These are phyloP conservation scores for Heliconius congener DNA, from an alignment of 1,140 invertebrate genomes.

Conservation along the genomic window DNA sequence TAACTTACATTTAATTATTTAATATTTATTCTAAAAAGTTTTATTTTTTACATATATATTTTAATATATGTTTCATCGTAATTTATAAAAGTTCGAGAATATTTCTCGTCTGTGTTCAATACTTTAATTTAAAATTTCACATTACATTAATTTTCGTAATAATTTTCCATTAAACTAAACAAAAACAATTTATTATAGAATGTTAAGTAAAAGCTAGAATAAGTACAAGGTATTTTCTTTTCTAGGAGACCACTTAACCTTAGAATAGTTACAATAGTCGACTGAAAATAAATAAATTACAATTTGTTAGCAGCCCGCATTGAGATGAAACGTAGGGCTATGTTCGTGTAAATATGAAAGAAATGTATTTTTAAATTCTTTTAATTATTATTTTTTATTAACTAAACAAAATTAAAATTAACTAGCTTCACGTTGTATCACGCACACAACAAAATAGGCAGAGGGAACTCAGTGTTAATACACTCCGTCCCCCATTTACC, in stretches of 20 bases:
- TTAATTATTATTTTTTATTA: too few species aligned
- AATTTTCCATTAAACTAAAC: neutral
- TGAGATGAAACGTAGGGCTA: neutral
- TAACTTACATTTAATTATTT: too few species aligned
- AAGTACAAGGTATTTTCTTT: slow-evolving; percentile 7
- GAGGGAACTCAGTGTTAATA: too few species aligned
- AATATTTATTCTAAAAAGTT: neutral
- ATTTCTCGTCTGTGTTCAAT: too few species aligned
- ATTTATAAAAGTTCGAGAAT: too few species aligned
- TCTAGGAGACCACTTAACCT: neutral
- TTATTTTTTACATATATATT: neutral
- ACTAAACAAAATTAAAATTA: too few species aligned
- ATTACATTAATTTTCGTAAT: neutral
- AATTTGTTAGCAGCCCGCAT: neutral
- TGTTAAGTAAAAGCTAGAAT: neutral
- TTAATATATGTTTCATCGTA: too few species aligned
- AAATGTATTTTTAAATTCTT: too few species aligned
- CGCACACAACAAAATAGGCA: too few species aligned
- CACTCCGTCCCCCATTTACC: too few species aligned
- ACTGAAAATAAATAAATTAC: neutral
- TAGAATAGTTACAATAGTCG: neutral
- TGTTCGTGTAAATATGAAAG: neutral
- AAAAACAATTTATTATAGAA: neutral
- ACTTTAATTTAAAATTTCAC: too few species aligned
- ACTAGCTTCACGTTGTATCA: too few species aligned